Percentiles rank a stretch among this genome's conserved stretches.
phyloP scores from a whole-genome alignment of 2,888 invertebrate genomes.

The Eupithecia vulgata region DNA sequence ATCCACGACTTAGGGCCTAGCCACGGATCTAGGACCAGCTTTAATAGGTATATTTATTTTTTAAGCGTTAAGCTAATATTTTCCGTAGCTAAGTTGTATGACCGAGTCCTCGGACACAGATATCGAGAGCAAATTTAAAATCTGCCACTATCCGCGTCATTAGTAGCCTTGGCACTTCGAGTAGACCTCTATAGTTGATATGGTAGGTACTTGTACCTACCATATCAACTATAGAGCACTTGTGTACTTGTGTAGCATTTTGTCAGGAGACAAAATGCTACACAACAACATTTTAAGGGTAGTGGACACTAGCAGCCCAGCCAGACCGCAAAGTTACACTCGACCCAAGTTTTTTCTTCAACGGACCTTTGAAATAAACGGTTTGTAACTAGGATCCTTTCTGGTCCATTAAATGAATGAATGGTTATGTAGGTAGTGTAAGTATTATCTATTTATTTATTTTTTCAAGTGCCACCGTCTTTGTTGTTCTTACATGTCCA shows the following conservation, averaged over 20 bases:
- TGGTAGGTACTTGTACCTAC: neutral
- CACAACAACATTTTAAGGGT: neutral
- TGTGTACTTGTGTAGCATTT: too few species aligned
- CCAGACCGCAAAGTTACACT: neutral
- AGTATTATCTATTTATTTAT: too few species aligned
- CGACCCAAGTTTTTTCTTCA: neutral
- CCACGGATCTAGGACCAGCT: neutral
- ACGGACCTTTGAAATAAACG: neutral
- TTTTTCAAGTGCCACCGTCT: too few species aligned
- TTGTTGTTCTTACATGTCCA: too few species aligned
- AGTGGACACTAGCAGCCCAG: neutral
- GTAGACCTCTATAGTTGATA: neutral
- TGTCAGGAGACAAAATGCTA: neutral
- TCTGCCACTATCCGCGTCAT: neutral
- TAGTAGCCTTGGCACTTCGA: neutral
- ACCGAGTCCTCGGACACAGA: neutral
- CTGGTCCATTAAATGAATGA: neutral
- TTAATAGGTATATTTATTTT: neutral
- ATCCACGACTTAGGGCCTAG: neutral
- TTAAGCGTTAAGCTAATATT: neutral
- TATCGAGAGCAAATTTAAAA: neutral
- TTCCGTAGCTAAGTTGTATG: neutral
- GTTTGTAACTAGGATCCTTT: neutral
- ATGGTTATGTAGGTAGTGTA: too few species aligned
- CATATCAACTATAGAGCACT: too few species aligned